Evolutionary conservation across 2,113 vertebrate species (phyloP).

Genomic region (Myrmophylax atrothorax): DNA sequence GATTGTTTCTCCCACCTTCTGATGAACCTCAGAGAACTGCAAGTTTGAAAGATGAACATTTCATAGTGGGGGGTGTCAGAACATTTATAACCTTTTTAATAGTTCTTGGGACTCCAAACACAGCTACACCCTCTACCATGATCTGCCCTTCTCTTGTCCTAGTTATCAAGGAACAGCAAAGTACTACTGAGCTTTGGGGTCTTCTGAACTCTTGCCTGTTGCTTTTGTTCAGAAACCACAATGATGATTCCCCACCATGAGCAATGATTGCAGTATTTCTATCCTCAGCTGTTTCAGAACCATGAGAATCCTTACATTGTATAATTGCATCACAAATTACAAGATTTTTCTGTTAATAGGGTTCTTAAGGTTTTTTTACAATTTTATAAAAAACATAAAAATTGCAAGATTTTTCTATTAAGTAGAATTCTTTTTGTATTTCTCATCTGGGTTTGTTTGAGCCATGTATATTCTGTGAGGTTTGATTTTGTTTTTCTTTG

Average conservation of each 20-base stretch:
- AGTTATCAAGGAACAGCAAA: neutral
- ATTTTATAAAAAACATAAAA: neutral
- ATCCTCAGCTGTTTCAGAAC: neutral
- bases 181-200: neutral
- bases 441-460: neutral
- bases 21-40: neutral
- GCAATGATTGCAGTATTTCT: neutral
- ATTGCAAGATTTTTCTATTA: conserved; percentile 8
- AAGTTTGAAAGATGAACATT: neutral
- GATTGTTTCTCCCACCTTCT: neutral
- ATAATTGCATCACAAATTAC: neutral
- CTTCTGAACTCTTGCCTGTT: neutral
- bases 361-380: neutral
- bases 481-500: neutral
- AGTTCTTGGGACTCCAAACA: neutral
- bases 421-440: neutral
- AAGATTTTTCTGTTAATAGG: neutral
- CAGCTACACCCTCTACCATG: neutral
- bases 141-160: neutral
- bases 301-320: neutral
- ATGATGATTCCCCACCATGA: neutral
- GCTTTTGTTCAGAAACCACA: neutral
- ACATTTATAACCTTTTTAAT: neutral
- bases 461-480: neutral
- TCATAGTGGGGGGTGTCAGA: neutral